phyloP scores from a whole-genome alignment of 2,113 vertebrate species.

The Hippocampus mohnikei region DNA sequence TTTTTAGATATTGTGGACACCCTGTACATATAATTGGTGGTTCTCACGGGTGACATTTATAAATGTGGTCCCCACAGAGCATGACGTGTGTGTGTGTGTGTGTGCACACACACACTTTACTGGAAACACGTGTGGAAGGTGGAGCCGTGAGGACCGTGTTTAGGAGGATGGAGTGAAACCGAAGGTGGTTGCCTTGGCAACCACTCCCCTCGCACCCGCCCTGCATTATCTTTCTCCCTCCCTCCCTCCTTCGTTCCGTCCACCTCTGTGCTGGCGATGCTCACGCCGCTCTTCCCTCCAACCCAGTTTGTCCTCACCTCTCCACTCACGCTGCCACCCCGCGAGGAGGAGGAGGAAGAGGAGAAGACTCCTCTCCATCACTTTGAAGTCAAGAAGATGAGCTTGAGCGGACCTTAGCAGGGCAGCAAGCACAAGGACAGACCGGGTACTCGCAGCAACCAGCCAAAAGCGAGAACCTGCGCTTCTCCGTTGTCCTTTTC shows the following conservation, averaged over 20 bases:
- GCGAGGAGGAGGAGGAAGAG: conserved; percentile 49
- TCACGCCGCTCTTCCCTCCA: conserved; percentile 63
- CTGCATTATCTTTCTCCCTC: conserved; percentile 30
- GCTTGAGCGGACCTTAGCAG: conserved; percentile 34
- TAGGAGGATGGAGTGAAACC: conserved; percentile 51
- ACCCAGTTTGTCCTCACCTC: conserved; percentile 65
- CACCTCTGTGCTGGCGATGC: conserved; percentile 70
- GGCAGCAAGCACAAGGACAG: conserved; percentile 57
- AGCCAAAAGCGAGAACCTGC: conserved; percentile 51
- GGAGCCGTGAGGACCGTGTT: conserved; percentile 33
- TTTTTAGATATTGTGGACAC: too few species aligned
- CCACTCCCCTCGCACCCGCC: conserved; percentile 51
- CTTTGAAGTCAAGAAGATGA: conserved; percentile 31
- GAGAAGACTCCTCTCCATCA: conserved; percentile 56
- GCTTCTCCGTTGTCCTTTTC: conserved; percentile 71
- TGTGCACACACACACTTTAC: conserved; percentile 13
- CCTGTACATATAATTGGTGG: not conserved
- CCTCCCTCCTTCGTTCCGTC: conserved; percentile 53
- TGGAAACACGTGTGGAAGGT: conserved; percentile 7
- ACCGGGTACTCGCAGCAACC: conserved; percentile 44
- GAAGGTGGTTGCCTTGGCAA: conserved; percentile 66
- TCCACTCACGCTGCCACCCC: conserved; percentile 65
- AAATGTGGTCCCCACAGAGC: not conserved
- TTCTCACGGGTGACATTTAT: not conserved
- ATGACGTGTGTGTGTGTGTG: not conserved